Conservation (phyloP, 2,888 invertebrate genomes). For the Cataglyphis livida region DNA sequence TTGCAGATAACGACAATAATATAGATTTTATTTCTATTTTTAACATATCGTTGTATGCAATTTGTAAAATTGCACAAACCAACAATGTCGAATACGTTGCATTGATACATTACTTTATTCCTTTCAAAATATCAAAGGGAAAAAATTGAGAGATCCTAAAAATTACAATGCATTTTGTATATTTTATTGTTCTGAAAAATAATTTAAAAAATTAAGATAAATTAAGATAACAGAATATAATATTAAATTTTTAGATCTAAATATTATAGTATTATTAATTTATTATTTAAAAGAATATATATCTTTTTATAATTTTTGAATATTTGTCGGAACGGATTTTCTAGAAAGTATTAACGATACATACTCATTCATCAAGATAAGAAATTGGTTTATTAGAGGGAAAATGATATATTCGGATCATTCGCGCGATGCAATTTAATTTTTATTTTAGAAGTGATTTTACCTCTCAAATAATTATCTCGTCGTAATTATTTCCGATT, state of each 20-base stretch:
- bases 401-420: slow-evolving; percentile 25
- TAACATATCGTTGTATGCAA: neutral
- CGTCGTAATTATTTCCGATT: slow-evolving; percentile 17
- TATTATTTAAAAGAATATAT: neutral
- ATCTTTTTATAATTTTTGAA: neutral
- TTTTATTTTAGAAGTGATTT: neutral
- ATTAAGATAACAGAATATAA: neutral
- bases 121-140: neutral
- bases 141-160: neutral
- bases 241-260: neutral
- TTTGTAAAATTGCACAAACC: neutral
- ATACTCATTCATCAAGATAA: neutral
- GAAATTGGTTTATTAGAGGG: slow-evolving; percentile 5
- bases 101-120: neutral
- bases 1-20: neutral
- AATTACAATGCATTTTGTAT: neutral
- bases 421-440: neutral
- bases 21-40: neutral
- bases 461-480: slow-evolving; percentile 12
- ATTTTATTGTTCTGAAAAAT: neutral
- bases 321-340: neutral
- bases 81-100: neutral
- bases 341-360: neutral
- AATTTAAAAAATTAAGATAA: neutral
- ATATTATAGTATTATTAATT: neutral